phyloP scores from a whole-genome alignment of 2,113 vertebrate species.

The Thermophis baileyi region DNA sequence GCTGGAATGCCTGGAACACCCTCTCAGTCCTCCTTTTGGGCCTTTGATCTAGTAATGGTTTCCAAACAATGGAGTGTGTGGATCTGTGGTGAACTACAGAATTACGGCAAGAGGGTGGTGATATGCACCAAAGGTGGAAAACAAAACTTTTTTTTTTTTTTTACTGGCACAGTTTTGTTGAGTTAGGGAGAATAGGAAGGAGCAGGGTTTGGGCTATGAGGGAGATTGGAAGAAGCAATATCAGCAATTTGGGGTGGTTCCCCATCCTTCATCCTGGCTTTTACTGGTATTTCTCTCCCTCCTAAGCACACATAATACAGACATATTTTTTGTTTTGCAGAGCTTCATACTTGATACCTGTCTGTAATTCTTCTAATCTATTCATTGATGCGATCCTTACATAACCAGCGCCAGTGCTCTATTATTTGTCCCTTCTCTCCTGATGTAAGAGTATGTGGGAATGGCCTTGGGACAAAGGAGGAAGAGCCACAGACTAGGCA shows the following conservation, averaged over 20 bases:
- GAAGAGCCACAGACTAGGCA: not conserved
- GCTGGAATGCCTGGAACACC: not conserved
- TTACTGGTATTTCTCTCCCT: not conserved
- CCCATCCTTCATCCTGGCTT: not conserved
- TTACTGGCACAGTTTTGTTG: not conserved
- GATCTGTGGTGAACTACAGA: not conserved
- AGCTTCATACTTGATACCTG: not conserved
- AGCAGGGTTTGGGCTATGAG: not conserved
- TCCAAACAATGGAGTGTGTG: not conserved
- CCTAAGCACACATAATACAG: not conserved
- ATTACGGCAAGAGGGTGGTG: not conserved
- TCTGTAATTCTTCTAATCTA: not conserved
- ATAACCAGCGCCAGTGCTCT: not conserved
- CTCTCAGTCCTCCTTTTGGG: not conserved
- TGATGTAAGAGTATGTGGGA: not conserved
- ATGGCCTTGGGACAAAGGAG: not conserved
- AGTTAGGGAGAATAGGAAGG: not conserved
- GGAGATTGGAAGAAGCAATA: not conserved
- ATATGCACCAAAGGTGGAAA: not conserved
- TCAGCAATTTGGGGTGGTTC: not conserved
- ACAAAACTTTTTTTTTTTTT: not conserved
- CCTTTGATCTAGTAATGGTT: not conserved
- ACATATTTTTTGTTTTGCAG: not conserved
- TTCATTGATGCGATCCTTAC: not conserved
- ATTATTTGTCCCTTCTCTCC: not conserved